Percentiles rank a stretch among this genome's conserved stretches.
Evolutionary conservation across 2,797 vertebrate genomes (phyloP).

Genomic region (Saxicola maurus): DNA sequence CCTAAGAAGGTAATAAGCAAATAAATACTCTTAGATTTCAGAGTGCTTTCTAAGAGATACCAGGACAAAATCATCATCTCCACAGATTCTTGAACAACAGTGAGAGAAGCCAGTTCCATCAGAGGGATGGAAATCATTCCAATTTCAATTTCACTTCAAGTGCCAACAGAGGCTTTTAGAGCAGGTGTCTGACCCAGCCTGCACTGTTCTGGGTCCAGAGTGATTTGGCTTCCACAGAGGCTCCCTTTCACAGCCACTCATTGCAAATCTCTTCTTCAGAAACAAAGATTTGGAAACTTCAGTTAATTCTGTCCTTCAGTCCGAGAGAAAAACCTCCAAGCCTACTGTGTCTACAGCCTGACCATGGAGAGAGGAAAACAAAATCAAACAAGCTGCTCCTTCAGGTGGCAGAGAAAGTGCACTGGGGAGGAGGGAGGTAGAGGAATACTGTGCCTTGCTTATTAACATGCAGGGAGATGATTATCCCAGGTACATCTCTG

Average conservation of each 20-base stretch:
- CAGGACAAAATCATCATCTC: background rate
- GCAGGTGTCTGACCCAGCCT: background rate
- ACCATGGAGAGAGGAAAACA: fast-evolving
- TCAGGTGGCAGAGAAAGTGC: background rate
- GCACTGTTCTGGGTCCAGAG: background rate
- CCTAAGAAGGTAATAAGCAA: background rate
- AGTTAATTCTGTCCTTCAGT: background rate
- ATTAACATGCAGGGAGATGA: background rate
- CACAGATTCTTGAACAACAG: background rate
- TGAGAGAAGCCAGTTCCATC: background rate
- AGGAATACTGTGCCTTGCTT: background rate
- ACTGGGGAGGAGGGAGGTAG: background rate
- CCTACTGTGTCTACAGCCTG: background rate
- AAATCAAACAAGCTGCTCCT: background rate
- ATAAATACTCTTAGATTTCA: background rate
- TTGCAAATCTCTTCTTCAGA: background rate
- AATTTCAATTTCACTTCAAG: background rate
- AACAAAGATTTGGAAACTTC: background rate
- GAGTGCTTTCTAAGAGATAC: background rate
- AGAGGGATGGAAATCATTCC: background rate
- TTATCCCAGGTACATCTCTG: background rate
- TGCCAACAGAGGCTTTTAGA: background rate
- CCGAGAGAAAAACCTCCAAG: background rate
- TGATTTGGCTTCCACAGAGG: background rate
- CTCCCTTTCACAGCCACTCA: background rate